These are phyloP conservation scores for Larimichthys polyactis DNA, from an alignment of 2,113 vertebrate genomes.

Conservation along the genomic window DNA sequence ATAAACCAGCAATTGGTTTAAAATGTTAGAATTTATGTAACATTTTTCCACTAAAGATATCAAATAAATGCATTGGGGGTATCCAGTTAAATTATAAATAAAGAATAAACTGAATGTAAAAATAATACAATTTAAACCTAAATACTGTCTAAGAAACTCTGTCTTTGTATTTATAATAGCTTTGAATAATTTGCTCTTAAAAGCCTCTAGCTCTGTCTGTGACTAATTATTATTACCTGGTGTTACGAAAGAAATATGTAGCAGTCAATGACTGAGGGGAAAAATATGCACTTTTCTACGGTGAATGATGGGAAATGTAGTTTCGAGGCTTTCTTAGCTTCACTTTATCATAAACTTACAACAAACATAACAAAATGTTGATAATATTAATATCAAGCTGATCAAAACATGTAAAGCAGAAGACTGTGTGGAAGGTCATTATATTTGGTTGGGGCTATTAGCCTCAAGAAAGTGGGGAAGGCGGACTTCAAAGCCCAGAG, in stretches of 20 bases:
- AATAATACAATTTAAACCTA: neutral
- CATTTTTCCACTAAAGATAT: neutral
- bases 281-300: neutral
- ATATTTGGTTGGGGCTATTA: rapidly evolving
- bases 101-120: neutral
- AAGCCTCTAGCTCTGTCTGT: too few species aligned
- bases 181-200: neutral
- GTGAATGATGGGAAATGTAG: constrained; percentile 51
- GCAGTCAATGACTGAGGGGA: neutral
- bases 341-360: rapidly evolving
- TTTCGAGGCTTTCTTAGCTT: neutral
- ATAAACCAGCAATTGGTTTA: too few species aligned
- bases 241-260: neutral
- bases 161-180: neutral
- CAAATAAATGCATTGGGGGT: neutral
- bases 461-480: neutral
- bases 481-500: constrained; percentile 58
- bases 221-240: neutral
- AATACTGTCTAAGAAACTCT: neutral
- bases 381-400: neutral
- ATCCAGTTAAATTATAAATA: neutral
- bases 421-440: rapidly evolving
- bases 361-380: neutral
- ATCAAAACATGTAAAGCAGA: neutral
- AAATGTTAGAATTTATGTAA: neutral